These are phyloP conservation scores for Clarias platycephalus DNA, from an alignment of 2,797 vertebrate genomes.

Conservation along the genomic window DNA sequence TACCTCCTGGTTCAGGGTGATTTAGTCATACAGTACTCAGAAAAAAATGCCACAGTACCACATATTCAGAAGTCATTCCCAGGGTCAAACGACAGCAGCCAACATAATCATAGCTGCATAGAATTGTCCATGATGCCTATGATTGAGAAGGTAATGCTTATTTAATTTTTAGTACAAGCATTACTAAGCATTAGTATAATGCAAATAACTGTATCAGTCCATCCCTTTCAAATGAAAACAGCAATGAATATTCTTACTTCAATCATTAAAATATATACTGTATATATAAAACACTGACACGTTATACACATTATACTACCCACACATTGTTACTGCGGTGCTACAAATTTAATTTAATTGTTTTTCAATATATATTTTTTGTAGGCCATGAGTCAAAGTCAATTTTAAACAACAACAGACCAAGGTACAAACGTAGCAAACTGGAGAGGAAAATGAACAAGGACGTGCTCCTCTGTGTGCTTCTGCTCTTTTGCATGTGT, in stretches of 20 bases:
- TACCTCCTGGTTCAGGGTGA: not conserved
- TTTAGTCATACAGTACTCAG: not conserved
- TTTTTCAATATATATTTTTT: conserved; percentile 34
- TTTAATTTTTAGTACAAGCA: not conserved
- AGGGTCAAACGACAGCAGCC: not conserved
- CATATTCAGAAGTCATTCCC: not conserved
- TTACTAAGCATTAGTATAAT: too few relatives aligned
- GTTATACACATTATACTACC: not conserved
- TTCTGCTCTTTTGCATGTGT: conserved; percentile 89
- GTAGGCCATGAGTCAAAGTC: conserved; percentile 93
- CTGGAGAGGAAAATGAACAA: conserved; percentile 85
- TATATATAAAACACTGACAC: not conserved
- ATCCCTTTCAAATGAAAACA: not conserved
- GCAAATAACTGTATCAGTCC: not conserved
- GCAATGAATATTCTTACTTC: not conserved
- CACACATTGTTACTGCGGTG: not conserved
- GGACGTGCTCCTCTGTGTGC: conserved; percentile 84
- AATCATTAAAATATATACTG: not conserved
- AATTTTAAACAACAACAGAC: conserved; percentile 89
- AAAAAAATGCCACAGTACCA: not conserved
- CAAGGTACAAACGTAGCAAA: conserved; percentile 92
- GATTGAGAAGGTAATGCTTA: not conserved
- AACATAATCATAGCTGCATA: not conserved
- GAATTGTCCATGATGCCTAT: not conserved
- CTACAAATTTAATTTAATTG: not conserved